These are phyloP conservation scores for Erinaceus europaeus DNA, from an alignment of 2,113 vertebrate species.

Conservation along the genomic window DNA sequence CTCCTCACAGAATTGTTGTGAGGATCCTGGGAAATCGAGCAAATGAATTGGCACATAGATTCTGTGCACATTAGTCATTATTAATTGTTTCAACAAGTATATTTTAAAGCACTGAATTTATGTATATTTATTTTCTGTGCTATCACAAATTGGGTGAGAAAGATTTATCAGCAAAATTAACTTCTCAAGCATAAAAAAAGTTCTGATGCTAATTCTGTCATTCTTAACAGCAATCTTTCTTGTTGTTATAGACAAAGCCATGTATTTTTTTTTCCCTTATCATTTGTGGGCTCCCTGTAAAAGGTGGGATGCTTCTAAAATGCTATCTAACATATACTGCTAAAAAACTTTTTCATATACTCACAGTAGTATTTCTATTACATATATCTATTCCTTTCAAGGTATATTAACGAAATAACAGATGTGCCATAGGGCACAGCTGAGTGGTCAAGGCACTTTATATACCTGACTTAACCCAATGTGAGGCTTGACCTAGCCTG, in stretches of 20 bases:
- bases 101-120: background rate
- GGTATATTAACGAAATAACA: background rate
- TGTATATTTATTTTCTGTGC: background rate
- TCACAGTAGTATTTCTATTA: too few species aligned
- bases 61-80: background rate
- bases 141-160: conserved; percentile 22
- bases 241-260: background rate
- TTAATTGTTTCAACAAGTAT: background rate
- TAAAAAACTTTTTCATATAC: too few species aligned
- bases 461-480: background rate
- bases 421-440: background rate
- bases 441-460: background rate
- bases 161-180: background rate
- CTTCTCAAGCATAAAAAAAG: background rate
- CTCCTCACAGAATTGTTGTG: background rate
- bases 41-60: background rate
- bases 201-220: background rate
- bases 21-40: background rate
- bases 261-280: background rate
- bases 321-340: too few species aligned
- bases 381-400: too few species aligned
- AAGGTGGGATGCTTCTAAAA: background rate
- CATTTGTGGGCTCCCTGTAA: background rate
- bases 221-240: background rate
- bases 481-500: background rate